phyloP scores from a whole-genome alignment of 2,797 vertebrate genomes.

The Tokudaia tokunoshimensis region DNA sequence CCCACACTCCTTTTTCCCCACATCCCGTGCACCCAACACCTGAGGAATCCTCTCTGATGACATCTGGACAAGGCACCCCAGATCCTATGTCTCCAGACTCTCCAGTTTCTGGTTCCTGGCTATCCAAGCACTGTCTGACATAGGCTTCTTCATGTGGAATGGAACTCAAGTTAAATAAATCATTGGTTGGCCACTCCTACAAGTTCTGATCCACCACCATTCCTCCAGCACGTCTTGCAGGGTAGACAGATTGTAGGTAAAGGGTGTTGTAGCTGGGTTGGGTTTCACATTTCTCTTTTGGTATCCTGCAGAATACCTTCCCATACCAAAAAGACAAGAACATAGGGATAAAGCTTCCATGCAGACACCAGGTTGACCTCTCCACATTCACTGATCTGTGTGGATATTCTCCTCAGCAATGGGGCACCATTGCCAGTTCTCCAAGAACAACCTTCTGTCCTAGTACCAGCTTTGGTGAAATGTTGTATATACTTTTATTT shows the following conservation, averaged over 20 bases:
- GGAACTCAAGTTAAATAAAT: neutral
- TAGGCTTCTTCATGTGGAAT: neutral
- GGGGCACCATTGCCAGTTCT: neutral
- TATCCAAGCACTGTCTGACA: neutral
- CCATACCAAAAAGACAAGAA: neutral
- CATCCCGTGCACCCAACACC: no score
- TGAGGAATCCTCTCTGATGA: neutral
- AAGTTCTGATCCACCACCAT: neutral
- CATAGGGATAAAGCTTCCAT: neutral
- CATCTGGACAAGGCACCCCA: neutral
- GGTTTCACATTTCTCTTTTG: neutral
- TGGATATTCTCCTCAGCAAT: neutral
- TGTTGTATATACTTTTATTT: neutral
- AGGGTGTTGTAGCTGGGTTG: neutral
- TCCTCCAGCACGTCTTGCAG: neutral
- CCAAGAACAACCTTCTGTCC: neutral
- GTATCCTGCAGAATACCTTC: neutral
- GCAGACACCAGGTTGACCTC: neutral
- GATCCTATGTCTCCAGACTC: neutral
- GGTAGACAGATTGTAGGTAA: neutral
- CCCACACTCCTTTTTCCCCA: no score
- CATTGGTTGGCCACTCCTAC: neutral
- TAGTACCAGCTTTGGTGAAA: neutral
- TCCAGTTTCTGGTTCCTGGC: neutral
- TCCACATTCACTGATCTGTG: neutral